Base-by-base conservation (phyloP, 2,888 invertebrate species). In the Nemotelus nigrinus region DNA sequence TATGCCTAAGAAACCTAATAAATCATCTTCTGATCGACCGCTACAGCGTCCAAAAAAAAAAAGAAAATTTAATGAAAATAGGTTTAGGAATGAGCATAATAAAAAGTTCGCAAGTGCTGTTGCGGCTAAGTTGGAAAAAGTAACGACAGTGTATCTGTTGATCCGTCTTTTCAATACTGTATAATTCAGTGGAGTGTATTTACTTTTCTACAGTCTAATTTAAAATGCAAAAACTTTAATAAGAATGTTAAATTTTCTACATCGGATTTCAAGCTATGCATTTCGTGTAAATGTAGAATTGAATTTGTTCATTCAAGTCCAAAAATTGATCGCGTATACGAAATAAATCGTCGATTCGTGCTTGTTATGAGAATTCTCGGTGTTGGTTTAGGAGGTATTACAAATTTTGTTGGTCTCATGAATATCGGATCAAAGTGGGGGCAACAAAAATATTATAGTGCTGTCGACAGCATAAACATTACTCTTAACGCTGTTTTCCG, bases 331-430 rank as follows among this genome's bases (percentile, higher is more conserved):
- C 43, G 43, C 39, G 43, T 3, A 39, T 63, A 58, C 25, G 58
- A 58, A 58, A 58, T 58, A 58, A 58, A 58, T 63, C 39, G 39
- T 39, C 63, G 63, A 3, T 43, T 63, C 43, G 63, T 41, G 25
- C 43, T 63, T 63, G 7, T 39, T 63, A 63, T 63, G 63, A 63
- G 63, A 63, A 41, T 63, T 39, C 4, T 63, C 10, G 41, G 41
- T 63, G 63, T 43, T 63, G 63, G 63, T 25, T 25, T 25, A 25
- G 25, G 25, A 25, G 25, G 25, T 25, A 25, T 25, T 25, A 25
- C 25, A 25, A 25, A 25, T 25, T 25, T 25, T 25, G 25, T 25
- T 25, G 25, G 25, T 25, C 25, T 25, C 25, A 63, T 63, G 63
- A 43, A 63, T 63, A 5, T 63, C 41, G 7, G 63, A 63, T 3